A percentile compares a stretch with the other conserved stretches of the same genome.
Evolutionary conservation across 2,797 vertebrate species (phyloP).

Genomic region (Tragopan temminckii): DNA sequence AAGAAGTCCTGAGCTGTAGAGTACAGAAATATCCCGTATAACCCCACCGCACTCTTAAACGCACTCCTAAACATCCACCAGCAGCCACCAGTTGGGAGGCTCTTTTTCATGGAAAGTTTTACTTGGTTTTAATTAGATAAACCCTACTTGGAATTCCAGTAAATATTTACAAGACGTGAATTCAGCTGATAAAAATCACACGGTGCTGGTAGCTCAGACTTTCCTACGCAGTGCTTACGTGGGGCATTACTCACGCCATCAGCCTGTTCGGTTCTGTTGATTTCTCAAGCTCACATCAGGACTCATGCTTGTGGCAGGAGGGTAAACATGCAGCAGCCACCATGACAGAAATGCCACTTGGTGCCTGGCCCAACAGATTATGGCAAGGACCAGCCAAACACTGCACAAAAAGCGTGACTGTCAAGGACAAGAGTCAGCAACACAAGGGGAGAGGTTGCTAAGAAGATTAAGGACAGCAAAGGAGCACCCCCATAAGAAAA

Average conservation of each 20-base stretch:
- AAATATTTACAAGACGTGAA: conserved; percentile 61
- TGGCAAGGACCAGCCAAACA: background rate
- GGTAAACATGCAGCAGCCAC: background rate
- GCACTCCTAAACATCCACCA: background rate
- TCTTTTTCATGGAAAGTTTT: conserved; percentile 48
- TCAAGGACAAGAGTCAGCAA: accelerated
- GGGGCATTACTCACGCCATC: accelerated
- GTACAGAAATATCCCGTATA: background rate
- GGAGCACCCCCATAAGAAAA: background rate
- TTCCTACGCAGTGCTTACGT: background rate
- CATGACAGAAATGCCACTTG: background rate
- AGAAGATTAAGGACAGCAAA: accelerated
- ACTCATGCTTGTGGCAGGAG: background rate
- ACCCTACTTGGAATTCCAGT: conserved; percentile 44
- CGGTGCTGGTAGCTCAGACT: conserved; percentile 7
- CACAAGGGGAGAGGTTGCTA: background rate
- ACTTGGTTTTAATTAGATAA: conserved; percentile 62
- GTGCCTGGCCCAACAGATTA: background rate
- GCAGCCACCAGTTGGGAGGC: accelerated
- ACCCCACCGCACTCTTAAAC: background rate
- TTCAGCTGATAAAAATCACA: conserved; percentile 68
- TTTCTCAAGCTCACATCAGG: background rate
- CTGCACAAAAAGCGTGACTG: background rate
- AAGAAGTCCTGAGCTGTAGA: background rate
- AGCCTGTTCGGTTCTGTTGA: background rate